A percentile compares a stretch with the other conserved stretches of the same genome.
phyloP scores from a whole-genome alignment of 2,113 vertebrate species.

The Manacus vitellinus region DNA sequence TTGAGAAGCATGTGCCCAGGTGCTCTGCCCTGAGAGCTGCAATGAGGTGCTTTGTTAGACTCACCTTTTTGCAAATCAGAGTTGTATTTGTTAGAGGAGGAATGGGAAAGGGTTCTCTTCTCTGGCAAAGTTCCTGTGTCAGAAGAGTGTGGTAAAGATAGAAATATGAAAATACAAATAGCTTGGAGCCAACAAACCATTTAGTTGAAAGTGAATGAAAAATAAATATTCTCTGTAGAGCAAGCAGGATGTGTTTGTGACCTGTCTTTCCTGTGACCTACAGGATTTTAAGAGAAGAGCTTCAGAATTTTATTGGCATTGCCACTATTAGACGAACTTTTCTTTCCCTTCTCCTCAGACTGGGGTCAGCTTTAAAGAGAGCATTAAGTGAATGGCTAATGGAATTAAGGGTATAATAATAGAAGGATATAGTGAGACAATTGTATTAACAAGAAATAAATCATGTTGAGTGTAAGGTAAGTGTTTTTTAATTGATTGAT shows the following conservation, averaged over 20 bases:
- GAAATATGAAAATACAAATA: slow-evolving; percentile 63
- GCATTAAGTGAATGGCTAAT: slow-evolving; percentile 98
- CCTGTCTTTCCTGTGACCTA: slow-evolving; percentile 81
- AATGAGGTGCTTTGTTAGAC: not conserved
- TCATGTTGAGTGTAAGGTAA: slow-evolving; percentile 99
- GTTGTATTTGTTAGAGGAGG: not conserved
- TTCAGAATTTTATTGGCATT: slow-evolving; percentile 79
- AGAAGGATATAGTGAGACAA: slow-evolving; percentile 99
- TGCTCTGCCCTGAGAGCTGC: not conserved
- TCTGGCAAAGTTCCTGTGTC: not conserved
- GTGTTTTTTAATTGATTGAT: slow-evolving; percentile 99
- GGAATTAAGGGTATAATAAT: slow-evolving; percentile 99
- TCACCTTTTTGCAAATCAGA: not conserved
- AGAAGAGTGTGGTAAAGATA: not conserved
- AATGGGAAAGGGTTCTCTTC: not conserved
- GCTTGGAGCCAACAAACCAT: slow-evolving; percentile 22
- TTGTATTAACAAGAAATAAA: slow-evolving; percentile 99
- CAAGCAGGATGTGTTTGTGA: slow-evolving; percentile 57
- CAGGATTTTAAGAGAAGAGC: slow-evolving; percentile 86
- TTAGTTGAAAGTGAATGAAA: slow-evolving; percentile 61
- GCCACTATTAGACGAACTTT: slow-evolving; percentile 82
- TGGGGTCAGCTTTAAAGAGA: slow-evolving; percentile 91
- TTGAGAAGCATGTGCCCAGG: not conserved
- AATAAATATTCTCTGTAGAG: slow-evolving; percentile 9
- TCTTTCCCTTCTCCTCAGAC: slow-evolving; percentile 77